A percentile compares a stretch with the other conserved stretches of the same genome.
phyloP scores from a whole-genome alignment of 1,140 invertebrate species.

The Portunus trituberculatus region DNA sequence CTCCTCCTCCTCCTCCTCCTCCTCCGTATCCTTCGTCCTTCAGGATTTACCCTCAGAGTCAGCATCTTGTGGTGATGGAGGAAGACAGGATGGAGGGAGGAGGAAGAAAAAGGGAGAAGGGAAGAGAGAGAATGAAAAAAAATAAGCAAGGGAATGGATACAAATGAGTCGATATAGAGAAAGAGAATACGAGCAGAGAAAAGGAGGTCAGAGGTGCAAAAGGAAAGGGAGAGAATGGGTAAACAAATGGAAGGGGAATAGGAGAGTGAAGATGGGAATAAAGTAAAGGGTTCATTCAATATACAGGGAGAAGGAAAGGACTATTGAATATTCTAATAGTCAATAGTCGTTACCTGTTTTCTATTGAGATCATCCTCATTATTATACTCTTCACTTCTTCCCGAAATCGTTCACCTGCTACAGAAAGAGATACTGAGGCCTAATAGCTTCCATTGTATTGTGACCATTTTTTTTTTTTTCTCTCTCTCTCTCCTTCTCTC shows the following conservation, averaged over 20 bases:
- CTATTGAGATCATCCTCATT: neutral
- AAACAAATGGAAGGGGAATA: neutral
- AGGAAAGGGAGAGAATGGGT: neutral
- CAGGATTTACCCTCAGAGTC: neutral
- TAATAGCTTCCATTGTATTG: neutral
- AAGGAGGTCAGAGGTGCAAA: neutral
- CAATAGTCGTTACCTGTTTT: neutral
- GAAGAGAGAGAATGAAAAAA: neutral
- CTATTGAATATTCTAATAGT: neutral
- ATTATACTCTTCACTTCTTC: too few relatives aligned
- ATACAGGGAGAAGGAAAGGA: neutral
- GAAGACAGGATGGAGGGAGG: neutral
- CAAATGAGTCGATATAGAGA: neutral
- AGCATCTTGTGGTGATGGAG: neutral
- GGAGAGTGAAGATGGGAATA: too few relatives aligned
- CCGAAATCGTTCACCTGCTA: too few relatives aligned
- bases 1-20: neutral
- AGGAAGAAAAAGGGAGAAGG: too few relatives aligned
- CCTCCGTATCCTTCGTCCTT: neutral
- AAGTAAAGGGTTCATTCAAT: too few relatives aligned
- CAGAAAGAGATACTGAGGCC: neutral
- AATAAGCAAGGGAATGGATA: neutral
- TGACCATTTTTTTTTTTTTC: neutral
- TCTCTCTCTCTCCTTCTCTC: neutral
- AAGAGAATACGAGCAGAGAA: neutral